Conservation (phyloP, 30 jellyfish, hydroid and myxozoan species). For the Aurelia coerulea region DNA sequence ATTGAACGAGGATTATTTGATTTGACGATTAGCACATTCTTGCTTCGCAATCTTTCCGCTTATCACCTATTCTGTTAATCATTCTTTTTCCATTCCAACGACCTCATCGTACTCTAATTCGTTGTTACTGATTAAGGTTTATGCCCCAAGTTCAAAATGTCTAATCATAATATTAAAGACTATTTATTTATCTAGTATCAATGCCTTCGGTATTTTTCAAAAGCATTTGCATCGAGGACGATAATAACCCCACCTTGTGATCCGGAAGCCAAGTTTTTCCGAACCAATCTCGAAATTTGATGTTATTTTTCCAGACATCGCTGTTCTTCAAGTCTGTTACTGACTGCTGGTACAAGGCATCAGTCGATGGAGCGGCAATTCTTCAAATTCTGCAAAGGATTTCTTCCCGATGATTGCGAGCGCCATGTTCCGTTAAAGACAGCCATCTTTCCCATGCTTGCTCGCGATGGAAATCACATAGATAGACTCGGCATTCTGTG, state of each 20-base stretch:
- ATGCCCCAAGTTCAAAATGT: too few species aligned
- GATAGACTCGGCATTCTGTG: conserved; percentile 22
- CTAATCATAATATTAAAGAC: too few species aligned
- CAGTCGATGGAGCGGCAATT: neutral
- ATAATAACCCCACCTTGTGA: conserved; percentile 19
- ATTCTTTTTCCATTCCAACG: too few species aligned
- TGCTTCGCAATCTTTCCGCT: too few species aligned
- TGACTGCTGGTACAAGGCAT: neutral
- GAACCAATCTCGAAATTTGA: conserved; percentile 16
- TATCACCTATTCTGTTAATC: too few species aligned
- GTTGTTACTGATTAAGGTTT: too few species aligned
- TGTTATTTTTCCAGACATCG: conserved; percentile 22
- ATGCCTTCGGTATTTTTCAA: too few species aligned
- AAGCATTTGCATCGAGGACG: too few species aligned
- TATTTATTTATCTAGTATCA: too few species aligned
- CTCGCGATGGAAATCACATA: conserved; percentile 1
- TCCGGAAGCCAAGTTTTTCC: conserved; percentile 20
- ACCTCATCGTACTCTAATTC: too few species aligned
- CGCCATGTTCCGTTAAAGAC: neutral
- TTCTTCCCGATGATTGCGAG: neutral
- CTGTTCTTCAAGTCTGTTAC: conserved; percentile 26
- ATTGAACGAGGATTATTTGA: too few species aligned
- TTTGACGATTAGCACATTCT: too few species aligned
- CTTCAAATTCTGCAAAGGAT: neutral
- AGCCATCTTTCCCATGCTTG: conserved; percentile 6